Conservation (phyloP, 2,888 invertebrate species). For the Eristalis pertinax region DNA sequence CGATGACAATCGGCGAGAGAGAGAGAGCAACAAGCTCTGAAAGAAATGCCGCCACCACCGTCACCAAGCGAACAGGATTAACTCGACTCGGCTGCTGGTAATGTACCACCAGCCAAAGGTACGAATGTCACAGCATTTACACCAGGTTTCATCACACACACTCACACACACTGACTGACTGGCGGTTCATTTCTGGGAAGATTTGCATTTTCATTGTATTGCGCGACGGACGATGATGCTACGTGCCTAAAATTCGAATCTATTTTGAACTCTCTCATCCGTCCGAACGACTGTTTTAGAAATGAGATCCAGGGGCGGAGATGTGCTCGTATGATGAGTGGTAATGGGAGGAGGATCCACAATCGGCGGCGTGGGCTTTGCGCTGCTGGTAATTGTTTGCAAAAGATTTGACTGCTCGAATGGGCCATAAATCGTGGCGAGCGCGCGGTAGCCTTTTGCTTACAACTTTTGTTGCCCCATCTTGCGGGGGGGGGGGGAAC, state of each 20-base stretch:
- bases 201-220: conserved; percentile 68
- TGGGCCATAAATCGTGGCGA: conserved; percentile 63
- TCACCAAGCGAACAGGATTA: conserved; percentile 54
- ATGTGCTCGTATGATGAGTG: background rate
- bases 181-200: conserved; percentile 37
- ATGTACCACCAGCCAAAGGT: conserved; percentile 50
- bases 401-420: conserved; percentile 56
- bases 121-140: conserved; percentile 69
- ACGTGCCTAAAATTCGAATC: conserved; percentile 69
- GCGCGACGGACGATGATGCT: conserved; percentile 32
- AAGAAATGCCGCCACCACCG: conserved; percentile 30
- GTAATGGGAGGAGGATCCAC: background rate
- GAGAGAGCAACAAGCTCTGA: conserved; percentile 1
- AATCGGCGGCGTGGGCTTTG: conserved; percentile 6
- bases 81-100: conserved; percentile 42
- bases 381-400: conserved; percentile 59
- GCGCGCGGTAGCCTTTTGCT: conserved; percentile 57
- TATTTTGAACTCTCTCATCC: conserved; percentile 41
- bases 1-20: conserved; percentile 59
- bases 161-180: background rate
- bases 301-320: background rate
- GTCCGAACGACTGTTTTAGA: conserved; percentile 20
- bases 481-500: no score
- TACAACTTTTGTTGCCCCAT: background rate
- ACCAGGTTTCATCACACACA: conserved; percentile 32